A percentile compares a stretch with the other conserved stretches of the same genome.
Evolutionary conservation across 2,888 invertebrate species (phyloP).

Genomic region (Trypoxylon attenuatum): DNA sequence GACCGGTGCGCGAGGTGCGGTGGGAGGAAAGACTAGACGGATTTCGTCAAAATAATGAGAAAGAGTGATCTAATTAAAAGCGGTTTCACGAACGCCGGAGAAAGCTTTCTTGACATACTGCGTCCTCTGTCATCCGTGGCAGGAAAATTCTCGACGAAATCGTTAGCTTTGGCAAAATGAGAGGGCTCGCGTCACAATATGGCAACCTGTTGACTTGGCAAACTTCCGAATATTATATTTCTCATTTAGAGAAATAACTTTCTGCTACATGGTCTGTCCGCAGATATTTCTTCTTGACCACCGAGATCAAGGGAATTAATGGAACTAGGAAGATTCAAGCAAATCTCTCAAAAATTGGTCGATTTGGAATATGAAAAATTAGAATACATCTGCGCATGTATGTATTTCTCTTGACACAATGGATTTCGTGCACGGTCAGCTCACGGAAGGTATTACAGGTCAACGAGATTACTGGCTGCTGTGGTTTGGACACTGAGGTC

Average conservation of each 20-base stretch:
- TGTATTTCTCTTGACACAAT: constrained; percentile 52
- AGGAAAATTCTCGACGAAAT: background rate
- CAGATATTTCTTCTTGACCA: too few relatives aligned
- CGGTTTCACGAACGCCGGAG: background rate
- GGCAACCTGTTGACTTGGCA: too few relatives aligned
- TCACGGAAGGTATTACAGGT: constrained; percentile 57
- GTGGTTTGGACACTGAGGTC: too few relatives aligned
- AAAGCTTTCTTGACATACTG: background rate
- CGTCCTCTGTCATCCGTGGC: background rate
- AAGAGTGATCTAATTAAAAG: background rate
- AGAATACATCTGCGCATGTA: too few relatives aligned
- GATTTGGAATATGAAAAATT: constrained; percentile 53
- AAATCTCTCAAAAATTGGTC: too few relatives aligned
- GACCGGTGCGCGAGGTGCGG: background rate
- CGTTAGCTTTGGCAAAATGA: too few relatives aligned
- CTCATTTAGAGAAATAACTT: too few relatives aligned
- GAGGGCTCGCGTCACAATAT: too few relatives aligned
- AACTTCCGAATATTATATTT: too few relatives aligned
- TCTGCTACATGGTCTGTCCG: too few relatives aligned
- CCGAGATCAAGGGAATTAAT: too few relatives aligned
- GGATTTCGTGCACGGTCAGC: constrained; percentile 59
- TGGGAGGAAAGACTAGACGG: background rate
- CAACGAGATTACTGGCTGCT: constrained; percentile 48
- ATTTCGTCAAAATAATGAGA: background rate
- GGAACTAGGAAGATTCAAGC: too few relatives aligned